A percentile compares a stretch with the other conserved stretches of the same genome.
Evolutionary conservation across 35 echinoderm and acorn worm species (phyloP).

Genomic region (Strongylocentrotus purpuratus): DNA sequence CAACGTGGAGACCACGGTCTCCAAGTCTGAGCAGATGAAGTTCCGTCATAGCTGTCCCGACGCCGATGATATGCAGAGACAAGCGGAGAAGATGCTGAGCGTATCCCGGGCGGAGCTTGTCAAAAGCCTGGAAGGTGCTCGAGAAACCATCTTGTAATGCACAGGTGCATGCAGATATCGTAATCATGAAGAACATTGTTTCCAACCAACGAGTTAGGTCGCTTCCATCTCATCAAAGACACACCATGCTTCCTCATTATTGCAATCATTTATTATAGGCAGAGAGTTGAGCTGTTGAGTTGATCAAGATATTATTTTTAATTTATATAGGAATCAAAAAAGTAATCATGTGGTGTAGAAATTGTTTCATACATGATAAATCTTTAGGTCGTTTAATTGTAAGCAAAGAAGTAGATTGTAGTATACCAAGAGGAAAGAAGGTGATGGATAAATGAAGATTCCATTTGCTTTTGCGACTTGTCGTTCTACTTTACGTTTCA

Average conservation of each 20-base stretch:
- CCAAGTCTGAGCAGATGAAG: constrained; percentile 32
- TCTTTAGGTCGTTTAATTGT: background rate
- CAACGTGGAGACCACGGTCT: background rate
- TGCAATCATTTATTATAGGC: constrained; percentile 5
- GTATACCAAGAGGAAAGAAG: background rate
- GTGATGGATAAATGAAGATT: background rate
- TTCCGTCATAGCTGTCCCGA: constrained; percentile 45
- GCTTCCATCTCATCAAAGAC: background rate
- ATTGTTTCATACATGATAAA: background rate
- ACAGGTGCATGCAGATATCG: background rate
- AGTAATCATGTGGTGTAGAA: background rate
- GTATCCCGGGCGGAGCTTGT: constrained; percentile 40
- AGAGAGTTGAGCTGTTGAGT: background rate
- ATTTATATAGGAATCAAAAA: background rate
- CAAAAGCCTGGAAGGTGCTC: constrained; percentile 26
- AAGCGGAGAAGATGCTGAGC: constrained; percentile 42
- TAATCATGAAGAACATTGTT: background rate
- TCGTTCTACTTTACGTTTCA: background rate
- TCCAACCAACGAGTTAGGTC: background rate
- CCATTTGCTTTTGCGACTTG: background rate
- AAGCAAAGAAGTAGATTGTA: background rate
- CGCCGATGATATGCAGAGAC: constrained; percentile 38
- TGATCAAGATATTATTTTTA: background rate
- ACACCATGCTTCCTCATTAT: background rate
- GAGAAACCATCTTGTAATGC: constrained; percentile 22